phyloP scores from a whole-genome alignment of 2,888 invertebrate genomes.

The Drosophila buzzatii region DNA sequence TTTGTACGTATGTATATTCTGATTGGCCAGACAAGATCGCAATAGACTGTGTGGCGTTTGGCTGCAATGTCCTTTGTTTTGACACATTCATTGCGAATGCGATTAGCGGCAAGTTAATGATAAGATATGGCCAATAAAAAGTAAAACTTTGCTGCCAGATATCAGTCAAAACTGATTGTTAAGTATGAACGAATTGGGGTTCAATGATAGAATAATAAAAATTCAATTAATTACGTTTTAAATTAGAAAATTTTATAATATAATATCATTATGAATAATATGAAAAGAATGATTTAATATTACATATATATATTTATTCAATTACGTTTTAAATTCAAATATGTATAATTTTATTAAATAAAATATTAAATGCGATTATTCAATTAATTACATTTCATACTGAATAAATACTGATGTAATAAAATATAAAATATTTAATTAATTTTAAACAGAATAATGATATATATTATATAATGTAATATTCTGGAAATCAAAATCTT shows the following conservation, averaged over 20 bases:
- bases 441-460: too few species aligned
- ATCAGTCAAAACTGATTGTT: conserved; percentile 4
- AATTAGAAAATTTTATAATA: background rate
- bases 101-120: conserved; percentile 13
- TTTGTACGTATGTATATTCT: background rate
- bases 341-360: too few species aligned
- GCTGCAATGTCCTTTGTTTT: conserved; percentile 26
- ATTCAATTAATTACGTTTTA: background rate
- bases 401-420: too few species aligned
- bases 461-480: too few species aligned
- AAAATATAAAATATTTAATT: too few species aligned
- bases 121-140: conserved; percentile 11
- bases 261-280: background rate
- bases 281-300: background rate
- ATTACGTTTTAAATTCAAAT: background rate
- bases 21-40: conserved; percentile 48
- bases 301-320: background rate
- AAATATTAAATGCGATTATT: too few species aligned
- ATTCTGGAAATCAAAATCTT: too few species aligned
- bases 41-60: conserved; percentile 52
- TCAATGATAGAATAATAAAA: background rate
- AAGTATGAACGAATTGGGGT: background rate
- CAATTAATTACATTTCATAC: too few species aligned
- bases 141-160: background rate
- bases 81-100: conserved; percentile 12